Conservation (phyloP, 2,888 invertebrate genomes). For the Ischnus inquisitorius region DNA sequence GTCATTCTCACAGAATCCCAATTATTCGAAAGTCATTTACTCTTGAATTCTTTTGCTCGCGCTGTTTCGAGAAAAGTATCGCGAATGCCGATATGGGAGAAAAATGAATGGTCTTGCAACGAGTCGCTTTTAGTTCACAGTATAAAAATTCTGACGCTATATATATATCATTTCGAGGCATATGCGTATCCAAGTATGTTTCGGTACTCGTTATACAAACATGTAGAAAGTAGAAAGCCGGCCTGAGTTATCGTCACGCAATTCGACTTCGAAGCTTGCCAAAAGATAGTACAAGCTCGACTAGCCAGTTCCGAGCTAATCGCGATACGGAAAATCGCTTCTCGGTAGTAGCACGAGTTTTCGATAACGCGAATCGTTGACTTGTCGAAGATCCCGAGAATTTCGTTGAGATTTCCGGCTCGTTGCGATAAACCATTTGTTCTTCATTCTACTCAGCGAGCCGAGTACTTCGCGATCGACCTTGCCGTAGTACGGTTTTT, state of each 20-base stretch:
- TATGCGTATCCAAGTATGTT: no score
- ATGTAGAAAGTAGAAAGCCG: slow-evolving; percentile 53
- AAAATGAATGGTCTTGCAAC: no score
- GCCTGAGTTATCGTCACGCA: slow-evolving; percentile 39
- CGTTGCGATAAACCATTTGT: background rate
- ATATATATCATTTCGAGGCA: no score
- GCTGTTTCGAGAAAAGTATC: background rate
- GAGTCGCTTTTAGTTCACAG: no score
- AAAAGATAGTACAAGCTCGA: background rate
- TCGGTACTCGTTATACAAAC: background rate
- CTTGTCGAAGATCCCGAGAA: slow-evolving; percentile 15
- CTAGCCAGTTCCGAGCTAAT: background rate
- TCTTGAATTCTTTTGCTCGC: slow-evolving; percentile 3
- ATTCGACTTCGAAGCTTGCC: slow-evolving; percentile 19
- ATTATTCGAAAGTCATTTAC: slow-evolving; percentile 17
- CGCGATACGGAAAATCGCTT: slow-evolving; percentile 23
- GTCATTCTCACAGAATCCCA: slow-evolving; percentile 41
- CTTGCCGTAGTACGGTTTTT: background rate
- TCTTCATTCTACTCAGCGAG: background rate
- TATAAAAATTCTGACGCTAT: no score
- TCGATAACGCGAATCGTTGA: slow-evolving; percentile 37
- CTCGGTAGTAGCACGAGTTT: background rate
- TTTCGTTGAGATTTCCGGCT: slow-evolving; percentile 28
- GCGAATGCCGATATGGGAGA: no score
- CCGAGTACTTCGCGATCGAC: background rate